These are phyloP conservation scores for Paragorgia papillata DNA, from an alignment of 92 coral and sea anemone species.

Conservation along the genomic window DNA sequence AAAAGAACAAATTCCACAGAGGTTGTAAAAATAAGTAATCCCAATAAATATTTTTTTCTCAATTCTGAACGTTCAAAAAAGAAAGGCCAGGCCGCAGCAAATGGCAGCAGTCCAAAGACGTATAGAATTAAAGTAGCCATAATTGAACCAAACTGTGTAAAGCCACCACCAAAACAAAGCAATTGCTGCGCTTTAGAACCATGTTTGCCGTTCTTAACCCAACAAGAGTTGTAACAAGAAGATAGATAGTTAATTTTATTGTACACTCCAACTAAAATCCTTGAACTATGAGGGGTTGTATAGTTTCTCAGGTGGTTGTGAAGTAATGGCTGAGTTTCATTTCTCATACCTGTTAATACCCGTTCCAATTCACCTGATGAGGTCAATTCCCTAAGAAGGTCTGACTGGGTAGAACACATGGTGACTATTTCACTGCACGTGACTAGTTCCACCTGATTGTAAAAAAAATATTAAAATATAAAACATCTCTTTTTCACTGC, in stretches of 20 bases:
- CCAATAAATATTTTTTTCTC: background rate
- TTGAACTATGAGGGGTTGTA: background rate
- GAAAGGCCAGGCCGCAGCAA: slow-evolving; percentile 42
- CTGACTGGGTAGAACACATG: no score
- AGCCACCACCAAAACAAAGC: slow-evolving; percentile 32
- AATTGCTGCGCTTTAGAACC: background rate
- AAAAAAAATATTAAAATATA: no score
- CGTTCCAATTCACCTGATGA: slow-evolving; percentile 31
- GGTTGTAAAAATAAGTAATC: slow-evolving; percentile 21
- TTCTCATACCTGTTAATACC: background rate
- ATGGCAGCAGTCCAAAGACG: slow-evolving; percentile 7
- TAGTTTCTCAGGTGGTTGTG: background rate
- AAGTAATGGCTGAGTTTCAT: background rate
- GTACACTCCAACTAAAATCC: slow-evolving; percentile 24
- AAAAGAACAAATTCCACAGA: slow-evolving; percentile 18
- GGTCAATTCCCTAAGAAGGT: background rate
- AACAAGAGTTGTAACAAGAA: slow-evolving; percentile 12
- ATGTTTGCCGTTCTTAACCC: slow-evolving; percentile 22
- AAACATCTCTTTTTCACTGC: no score
- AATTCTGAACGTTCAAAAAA: background rate
- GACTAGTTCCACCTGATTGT: no score
- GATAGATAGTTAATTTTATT: slow-evolving; percentile 25
- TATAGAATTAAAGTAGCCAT: background rate
- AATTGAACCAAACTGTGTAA: slow-evolving; percentile 6
- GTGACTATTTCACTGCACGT: no score